Base-by-base conservation (phyloP, 2,888 invertebrate genomes). In the Ptycholaimellus sp. region DNA sequence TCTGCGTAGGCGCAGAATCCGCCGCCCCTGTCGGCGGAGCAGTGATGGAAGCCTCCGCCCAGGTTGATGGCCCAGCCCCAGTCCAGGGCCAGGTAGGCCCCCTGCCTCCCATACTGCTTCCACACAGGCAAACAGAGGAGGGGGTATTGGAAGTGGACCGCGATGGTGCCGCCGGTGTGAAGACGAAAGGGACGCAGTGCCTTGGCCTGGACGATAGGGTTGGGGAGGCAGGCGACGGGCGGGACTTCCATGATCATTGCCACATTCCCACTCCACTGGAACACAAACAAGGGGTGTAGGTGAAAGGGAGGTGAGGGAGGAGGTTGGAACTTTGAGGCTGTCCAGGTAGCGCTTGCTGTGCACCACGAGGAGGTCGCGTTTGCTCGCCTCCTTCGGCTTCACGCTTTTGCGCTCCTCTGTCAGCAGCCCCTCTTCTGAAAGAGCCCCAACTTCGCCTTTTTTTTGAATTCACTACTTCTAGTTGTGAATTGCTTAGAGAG, bases 11-110 rank as follows among this genome's bases (percentile, higher is more conserved):
- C 72, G 60, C 82, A 83, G 63, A 83, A 83, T 1, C 83, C 82
- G 0, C 75, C 79, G 2, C 80, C 81, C 39, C 63, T 63, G 37
- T 68, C 64, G 0, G 70, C 66, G 43, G 74, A 73, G 57, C 81
- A 81, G 58, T 83, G 82, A 60, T 83, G 82, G 60, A 83, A 83
- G 0, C 82, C 82, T 11, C 79, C 83, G 0, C 82, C 83, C 19
- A 83, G 68, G 57, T 83, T 83, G 42, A 83, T 76, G 1, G 80
- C 72, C 79, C 80, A 82, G 2, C 79, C 79, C 28, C 73, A 61
- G 45, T 78, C 73, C 29, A 81, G 47, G 0, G 82, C 81, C 40
- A 82, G 56, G 57, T 75, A 74, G 1, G 77, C 80, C 1, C 78
- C 79, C 62, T 63, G 46, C 14, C n/a, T 21, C 22, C 2, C 28